phyloP scores from a whole-genome alignment of 2,797 vertebrate species.

The Sebastes dallii region DNA sequence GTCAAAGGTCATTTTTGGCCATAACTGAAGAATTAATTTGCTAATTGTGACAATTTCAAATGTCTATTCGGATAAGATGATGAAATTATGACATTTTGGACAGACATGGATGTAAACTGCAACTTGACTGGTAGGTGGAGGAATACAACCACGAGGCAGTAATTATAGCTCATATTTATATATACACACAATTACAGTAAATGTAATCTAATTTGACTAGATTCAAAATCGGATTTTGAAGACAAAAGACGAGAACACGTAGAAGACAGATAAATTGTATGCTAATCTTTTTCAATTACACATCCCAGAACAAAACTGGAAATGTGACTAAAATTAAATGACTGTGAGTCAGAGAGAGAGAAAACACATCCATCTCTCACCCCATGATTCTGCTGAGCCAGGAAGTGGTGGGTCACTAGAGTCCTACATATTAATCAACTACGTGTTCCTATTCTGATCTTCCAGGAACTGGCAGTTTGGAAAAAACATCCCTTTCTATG shows the following conservation, averaged over 20 bases:
- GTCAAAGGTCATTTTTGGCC: too few species aligned
- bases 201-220: not conserved
- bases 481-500: not conserved
- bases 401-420: not conserved
- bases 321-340: not conserved
- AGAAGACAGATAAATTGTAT: not conserved
- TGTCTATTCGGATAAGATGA: too few species aligned
- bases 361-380: not conserved
- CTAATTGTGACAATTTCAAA: too few species aligned
- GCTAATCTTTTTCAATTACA: not conserved
- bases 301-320: not conserved
- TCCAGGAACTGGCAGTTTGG: not conserved
- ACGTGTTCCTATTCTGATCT: not conserved
- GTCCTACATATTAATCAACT: not conserved
- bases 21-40: too few species aligned
- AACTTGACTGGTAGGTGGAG: too few species aligned
- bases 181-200: not conserved
- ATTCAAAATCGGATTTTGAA: not conserved
- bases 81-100: too few species aligned
- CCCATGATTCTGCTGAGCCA: not conserved
- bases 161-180: not conserved
- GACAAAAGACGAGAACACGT: not conserved
- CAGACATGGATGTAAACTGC: too few species aligned
- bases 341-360: not conserved
- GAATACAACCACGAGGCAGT: too few species aligned